These are phyloP conservation scores for Coptodon rendalli DNA, from an alignment of 2,113 vertebrate genomes.

Conservation along the genomic window DNA sequence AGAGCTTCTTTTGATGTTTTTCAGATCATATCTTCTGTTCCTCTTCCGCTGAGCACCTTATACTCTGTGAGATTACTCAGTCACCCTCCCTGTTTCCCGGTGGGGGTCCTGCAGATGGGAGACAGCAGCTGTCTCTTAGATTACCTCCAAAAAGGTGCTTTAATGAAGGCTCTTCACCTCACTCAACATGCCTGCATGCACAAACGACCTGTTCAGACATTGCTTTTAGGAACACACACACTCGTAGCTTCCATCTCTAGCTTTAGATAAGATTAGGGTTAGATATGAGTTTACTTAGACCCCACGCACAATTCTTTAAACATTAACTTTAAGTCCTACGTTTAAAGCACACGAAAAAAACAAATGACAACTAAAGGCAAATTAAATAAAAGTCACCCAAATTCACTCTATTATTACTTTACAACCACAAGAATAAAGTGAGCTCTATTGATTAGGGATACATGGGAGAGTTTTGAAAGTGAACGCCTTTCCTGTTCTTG, in stretches of 20 bases:
- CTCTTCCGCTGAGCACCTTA: background rate
- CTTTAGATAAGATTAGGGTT: conserved; percentile 38
- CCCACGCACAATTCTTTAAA: background rate
- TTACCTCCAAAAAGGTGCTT: conserved; percentile 29
- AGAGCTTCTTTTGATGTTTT: background rate
- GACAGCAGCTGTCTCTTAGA: conserved; percentile 48
- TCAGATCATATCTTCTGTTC: background rate
- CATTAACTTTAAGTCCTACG: background rate
- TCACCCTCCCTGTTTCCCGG: background rate
- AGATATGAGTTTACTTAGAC: conserved; percentile 25
- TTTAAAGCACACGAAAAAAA: background rate
- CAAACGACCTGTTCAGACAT: conserved; percentile 2
- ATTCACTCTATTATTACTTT: background rate
- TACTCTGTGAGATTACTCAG: background rate
- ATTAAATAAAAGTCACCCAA: background rate
- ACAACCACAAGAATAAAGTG: background rate
- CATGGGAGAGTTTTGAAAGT: background rate
- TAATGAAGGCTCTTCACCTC: conserved; percentile 1
- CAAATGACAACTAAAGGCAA: background rate
- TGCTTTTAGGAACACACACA: conserved; percentile 13
- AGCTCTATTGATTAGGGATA: background rate
- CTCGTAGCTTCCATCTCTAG: conserved; percentile 3
- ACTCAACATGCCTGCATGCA: conserved; percentile 15
- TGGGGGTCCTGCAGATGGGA: conserved; percentile 22
- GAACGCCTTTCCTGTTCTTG: background rate